phyloP scores from a whole-genome alignment of 2,113 vertebrate genomes.

The Cromileptes altivelis region DNA sequence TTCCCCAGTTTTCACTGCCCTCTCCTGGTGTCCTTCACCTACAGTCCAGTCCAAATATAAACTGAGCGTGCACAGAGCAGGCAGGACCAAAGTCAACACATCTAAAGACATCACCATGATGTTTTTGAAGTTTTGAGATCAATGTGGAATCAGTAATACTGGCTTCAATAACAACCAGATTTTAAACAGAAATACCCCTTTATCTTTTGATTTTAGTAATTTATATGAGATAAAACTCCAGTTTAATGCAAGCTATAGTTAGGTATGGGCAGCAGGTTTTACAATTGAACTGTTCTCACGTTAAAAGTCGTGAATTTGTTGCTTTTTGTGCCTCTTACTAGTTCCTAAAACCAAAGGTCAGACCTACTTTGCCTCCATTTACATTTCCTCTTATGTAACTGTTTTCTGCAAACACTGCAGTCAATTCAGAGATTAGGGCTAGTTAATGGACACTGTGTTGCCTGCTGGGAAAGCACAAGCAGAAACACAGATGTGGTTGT shows the following conservation, averaged over 20 bases:
- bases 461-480: background rate
- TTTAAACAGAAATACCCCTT: too few relatives aligned
- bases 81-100: background rate
- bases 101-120: background rate
- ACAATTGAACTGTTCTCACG: background rate
- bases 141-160: background rate
- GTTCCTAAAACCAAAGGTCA: background rate
- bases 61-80: background rate
- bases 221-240: background rate
- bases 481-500: conserved; percentile 51
- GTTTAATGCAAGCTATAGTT: background rate
- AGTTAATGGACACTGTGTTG: conserved; percentile 11
- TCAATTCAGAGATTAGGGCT: background rate
- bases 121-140: background rate
- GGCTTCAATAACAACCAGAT: too few relatives aligned
- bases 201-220: background rate
- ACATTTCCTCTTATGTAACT: background rate
- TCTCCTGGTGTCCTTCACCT: conserved; percentile 24
- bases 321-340: background rate
- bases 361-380: background rate
- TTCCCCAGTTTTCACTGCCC: conserved; percentile 35
- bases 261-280: background rate
- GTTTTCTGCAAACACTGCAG: background rate
- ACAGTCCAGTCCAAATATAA: conserved; percentile 1
- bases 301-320: background rate